Percentiles rank a stretch among this genome's conserved stretches.
phyloP scores from a whole-genome alignment of 2,888 invertebrate species.

The Venusia cambrica region DNA sequence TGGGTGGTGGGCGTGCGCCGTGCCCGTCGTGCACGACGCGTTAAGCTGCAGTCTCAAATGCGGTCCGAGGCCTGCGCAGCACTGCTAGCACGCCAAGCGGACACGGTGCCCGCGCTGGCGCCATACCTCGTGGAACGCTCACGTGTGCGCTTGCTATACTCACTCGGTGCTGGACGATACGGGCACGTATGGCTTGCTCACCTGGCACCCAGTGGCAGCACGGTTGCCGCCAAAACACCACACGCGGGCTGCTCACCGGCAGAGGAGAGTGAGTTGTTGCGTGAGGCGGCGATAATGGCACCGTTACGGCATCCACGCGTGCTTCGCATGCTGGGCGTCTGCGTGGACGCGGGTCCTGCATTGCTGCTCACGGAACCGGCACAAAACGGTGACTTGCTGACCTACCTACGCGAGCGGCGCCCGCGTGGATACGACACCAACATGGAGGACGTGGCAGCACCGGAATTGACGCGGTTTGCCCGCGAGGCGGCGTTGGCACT shows the following conservation, averaged over 20 bases:
- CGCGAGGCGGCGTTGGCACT: slow-evolving; percentile 47
- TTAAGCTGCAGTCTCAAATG: too few species aligned
- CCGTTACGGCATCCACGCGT: slow-evolving; percentile 92
- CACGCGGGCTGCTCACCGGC: slow-evolving; percentile 88
- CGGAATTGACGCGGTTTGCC: slow-evolving; percentile 48
- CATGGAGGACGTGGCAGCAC: slow-evolving; percentile 42
- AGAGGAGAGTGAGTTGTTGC: slow-evolving; percentile 86
- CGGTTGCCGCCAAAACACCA: slow-evolving; percentile 91
- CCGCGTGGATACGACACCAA: slow-evolving; percentile 81
- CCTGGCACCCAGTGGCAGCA: slow-evolving; percentile 34
- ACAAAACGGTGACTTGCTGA: slow-evolving; percentile 93
- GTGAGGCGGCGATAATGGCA: slow-evolving; percentile 94
- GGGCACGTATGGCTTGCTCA: slow-evolving; percentile 52
- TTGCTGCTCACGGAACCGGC: slow-evolving; percentile 95
- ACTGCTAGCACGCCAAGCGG: slow-evolving; percentile 26
- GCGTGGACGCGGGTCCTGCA: slow-evolving; percentile 88
- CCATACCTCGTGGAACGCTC: slow-evolving; percentile 38
- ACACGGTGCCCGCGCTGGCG: slow-evolving; percentile 34
- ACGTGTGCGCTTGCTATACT: slow-evolving; percentile 12
- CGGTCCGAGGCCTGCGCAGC: slow-evolving; percentile 67
- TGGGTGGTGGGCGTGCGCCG: too few species aligned
- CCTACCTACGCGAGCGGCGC: slow-evolving; percentile 85
- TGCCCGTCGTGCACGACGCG: too few species aligned
- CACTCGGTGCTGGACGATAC: slow-evolving; percentile 53
- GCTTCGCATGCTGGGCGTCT: slow-evolving; percentile 89